Conservation (phyloP, 2,797 vertebrate genomes). For the Antennarius maculatus region DNA sequence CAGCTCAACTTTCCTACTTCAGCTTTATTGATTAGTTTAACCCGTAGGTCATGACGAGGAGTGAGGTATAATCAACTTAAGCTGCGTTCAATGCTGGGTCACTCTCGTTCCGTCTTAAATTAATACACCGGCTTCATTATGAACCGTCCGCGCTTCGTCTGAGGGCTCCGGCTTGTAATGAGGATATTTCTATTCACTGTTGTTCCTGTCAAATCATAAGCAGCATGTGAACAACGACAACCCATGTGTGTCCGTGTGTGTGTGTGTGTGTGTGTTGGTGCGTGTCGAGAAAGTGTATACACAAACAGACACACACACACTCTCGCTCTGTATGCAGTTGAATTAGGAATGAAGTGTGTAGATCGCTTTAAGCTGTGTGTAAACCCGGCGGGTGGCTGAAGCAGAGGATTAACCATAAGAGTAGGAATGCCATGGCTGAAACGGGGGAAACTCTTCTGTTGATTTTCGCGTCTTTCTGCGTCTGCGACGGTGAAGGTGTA, state of each 20-base stretch:
- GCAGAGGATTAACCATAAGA: constrained; percentile 18
- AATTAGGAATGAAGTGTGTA: constrained; percentile 20
- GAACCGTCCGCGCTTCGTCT: constrained; percentile 1
- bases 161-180: constrained; percentile 15
- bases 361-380: constrained; percentile 22
- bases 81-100: background rate
- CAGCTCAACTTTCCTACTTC: background rate
- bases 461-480: constrained; percentile 52
- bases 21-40: background rate
- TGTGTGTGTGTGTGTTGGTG: too few species aligned
- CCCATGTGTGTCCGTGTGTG: background rate
- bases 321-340: constrained; percentile 9
- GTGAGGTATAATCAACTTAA: constrained; percentile 7
- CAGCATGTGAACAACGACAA: constrained; percentile 16
- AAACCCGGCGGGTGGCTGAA: constrained; percentile 37
- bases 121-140: constrained; percentile 9
- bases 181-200: constrained; percentile 36
- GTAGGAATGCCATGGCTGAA: constrained; percentile 20
- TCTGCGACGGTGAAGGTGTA: constrained; percentile 20
- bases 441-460: constrained; percentile 34
- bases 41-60: background rate
- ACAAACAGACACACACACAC: too few species aligned
- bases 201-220: constrained; percentile 20
- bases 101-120: background rate
- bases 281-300: too few species aligned